Conservation (phyloP, 2,113 vertebrate genomes). For the Rhinoptilus africanus region DNA sequence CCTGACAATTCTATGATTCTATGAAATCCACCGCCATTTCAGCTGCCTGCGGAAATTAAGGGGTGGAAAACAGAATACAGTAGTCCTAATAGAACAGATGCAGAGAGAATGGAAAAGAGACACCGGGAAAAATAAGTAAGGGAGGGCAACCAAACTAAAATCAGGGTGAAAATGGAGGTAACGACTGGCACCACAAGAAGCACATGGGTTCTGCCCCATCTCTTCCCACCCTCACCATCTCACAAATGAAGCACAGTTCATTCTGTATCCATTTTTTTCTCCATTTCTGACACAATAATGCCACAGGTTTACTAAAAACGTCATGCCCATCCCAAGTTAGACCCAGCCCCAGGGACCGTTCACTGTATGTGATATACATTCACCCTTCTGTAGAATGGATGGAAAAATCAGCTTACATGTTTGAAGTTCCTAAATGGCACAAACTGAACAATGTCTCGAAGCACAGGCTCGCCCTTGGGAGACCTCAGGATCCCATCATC, state of each 20-base stretch:
- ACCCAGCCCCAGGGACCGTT: background rate
- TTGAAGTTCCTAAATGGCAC: conserved; percentile 98
- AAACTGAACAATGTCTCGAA: conserved; percentile 96
- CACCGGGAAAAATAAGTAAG: background rate
- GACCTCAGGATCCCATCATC: conserved; percentile 93
- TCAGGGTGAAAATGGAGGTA: background rate
- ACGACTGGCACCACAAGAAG: background rate
- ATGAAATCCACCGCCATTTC: background rate
- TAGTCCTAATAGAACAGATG: background rate
- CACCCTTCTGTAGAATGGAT: background rate
- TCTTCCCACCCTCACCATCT: background rate
- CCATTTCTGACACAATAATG: background rate
- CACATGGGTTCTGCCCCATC: background rate
- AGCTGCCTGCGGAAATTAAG: background rate
- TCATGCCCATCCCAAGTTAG: background rate
- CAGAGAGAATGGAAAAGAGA: background rate
- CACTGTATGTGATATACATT: background rate
- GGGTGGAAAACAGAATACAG: background rate
- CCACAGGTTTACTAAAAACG: background rate
- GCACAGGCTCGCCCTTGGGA: conserved; percentile 90
- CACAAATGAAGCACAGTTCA: background rate
- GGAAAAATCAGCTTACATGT: conserved; percentile 81
- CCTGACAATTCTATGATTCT: no score
- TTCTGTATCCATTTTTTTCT: background rate
- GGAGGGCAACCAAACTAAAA: background rate